Evolutionary conservation across 2,113 vertebrate genomes (phyloP).

Genomic region (Siniperca chuatsi): DNA sequence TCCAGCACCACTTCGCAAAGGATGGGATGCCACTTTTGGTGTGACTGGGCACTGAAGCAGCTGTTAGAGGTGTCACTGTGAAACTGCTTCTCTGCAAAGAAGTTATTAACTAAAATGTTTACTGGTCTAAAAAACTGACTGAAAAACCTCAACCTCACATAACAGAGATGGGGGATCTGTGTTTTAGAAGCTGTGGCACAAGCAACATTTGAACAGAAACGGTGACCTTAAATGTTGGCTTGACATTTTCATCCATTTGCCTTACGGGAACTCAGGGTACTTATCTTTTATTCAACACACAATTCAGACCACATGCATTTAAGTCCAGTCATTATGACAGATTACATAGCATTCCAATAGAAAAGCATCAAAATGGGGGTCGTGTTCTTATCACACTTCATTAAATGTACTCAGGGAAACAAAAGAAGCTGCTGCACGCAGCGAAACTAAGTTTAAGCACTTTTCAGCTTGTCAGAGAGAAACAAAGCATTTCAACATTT

Average conservation of each 20-base stretch:
- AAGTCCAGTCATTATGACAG: conserved; percentile 14
- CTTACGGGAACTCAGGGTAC: conserved; percentile 39
- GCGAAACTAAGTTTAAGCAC: neutral
- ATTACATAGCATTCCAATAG: conserved; percentile 8
- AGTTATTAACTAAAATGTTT: neutral
- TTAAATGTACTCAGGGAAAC: neutral
- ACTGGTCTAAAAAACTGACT: neutral
- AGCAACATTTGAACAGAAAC: conserved; percentile 4
- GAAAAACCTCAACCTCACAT: conserved; percentile 5
- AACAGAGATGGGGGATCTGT: neutral
- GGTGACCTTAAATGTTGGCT: conserved; percentile 48
- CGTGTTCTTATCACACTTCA: neutral
- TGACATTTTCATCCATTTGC: conserved; percentile 56
- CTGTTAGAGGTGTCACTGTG: too few relatives aligned
- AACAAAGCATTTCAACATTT: conserved; percentile 34
- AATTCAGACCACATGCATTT: conserved; percentile 21
- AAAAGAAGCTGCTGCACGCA: conserved; percentile 7
- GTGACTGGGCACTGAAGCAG: too few relatives aligned
- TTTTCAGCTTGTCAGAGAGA: conserved; percentile 2
- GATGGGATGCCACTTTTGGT: too few relatives aligned
- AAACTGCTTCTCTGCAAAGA: too few relatives aligned
- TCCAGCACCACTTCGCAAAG: too few relatives aligned
- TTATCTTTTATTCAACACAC: conserved; percentile 62
- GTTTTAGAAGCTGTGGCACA: neutral
- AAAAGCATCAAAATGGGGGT: conserved; percentile 7